phyloP scores from a whole-genome alignment of 2,113 vertebrate genomes.

The Mesoclemmys tuberculata region DNA sequence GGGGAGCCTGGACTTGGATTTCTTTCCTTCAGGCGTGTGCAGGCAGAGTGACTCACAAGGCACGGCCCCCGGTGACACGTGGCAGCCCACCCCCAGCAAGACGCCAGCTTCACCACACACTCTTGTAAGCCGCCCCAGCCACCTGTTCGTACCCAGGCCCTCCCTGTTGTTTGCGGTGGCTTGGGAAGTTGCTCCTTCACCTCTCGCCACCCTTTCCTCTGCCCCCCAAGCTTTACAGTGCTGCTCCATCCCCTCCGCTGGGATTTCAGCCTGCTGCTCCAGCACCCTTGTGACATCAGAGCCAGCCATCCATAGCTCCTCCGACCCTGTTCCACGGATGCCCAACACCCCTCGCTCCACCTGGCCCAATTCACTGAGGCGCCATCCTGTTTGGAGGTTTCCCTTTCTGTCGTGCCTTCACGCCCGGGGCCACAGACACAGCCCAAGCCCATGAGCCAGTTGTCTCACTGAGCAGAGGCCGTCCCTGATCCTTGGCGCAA shows the following conservation, averaged over 20 bases:
- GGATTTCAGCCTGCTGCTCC: not conserved
- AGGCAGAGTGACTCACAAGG: not conserved
- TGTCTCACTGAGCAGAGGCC: not conserved
- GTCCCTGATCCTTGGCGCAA: not conserved
- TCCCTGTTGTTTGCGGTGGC: not conserved
- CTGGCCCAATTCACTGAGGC: not conserved
- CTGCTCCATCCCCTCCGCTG: not conserved
- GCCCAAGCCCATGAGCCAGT: not conserved
- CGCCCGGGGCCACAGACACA: not conserved
- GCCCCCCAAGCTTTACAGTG: not conserved
- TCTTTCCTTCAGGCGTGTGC: not conserved
- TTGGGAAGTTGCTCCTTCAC: too few relatives aligned
- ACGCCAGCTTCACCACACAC: not conserved
- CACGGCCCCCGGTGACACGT: not conserved
- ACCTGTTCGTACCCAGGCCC: not conserved
- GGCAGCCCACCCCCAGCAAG: not conserved
- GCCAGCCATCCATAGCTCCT: not conserved
- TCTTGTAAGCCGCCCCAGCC: not conserved
- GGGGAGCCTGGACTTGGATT: too few relatives aligned
- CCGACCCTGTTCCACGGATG: not conserved
- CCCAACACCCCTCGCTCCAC: not conserved
- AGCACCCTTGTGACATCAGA: not conserved
- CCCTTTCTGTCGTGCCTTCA: not conserved
- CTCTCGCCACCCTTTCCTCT: not conserved
- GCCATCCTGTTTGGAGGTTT: not conserved